Percentiles rank a stretch among this genome's conserved stretches.
Evolutionary conservation across 53 echinoderm and acorn worm species (phyloP).

Genomic region (Temnopleurus reevesii): DNA sequence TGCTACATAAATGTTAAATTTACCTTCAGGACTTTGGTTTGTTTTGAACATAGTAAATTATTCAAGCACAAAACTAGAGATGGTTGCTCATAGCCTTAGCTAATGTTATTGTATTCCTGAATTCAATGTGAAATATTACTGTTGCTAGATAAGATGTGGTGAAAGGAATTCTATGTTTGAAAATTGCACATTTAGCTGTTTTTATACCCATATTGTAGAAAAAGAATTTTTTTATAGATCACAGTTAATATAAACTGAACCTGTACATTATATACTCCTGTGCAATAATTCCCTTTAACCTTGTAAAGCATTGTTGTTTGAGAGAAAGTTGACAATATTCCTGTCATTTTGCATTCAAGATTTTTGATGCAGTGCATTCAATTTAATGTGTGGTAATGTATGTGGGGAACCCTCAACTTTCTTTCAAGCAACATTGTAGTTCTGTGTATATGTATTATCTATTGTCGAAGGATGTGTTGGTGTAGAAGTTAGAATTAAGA

Average conservation of each 20-base stretch:
- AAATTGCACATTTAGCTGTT: not conserved
- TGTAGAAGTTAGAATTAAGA: too few relatives aligned
- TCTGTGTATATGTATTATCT: too few relatives aligned
- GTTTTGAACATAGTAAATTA: not conserved
- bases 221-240: not conserved
- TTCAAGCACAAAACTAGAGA: not conserved
- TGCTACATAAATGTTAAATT: not conserved
- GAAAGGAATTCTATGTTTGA: not conserved
- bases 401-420: too few relatives aligned
- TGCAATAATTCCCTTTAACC: slow-evolving; percentile 31
- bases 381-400: too few relatives aligned
- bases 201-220: slow-evolving; percentile 30
- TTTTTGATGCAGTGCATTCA: too few relatives aligned
- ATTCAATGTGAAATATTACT: not conserved
- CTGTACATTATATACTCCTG: slow-evolving; percentile 21
- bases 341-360: too few relatives aligned
- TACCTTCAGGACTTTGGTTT: not conserved
- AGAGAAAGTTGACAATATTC: not conserved
- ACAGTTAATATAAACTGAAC: not conserved
- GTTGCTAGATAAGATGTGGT: not conserved
- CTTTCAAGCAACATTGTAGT: too few relatives aligned
- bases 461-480: not conserved
- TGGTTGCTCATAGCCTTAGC: not conserved
- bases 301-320: not conserved
- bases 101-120: not conserved